Base-by-base conservation (phyloP, 2,113 vertebrate genomes). In the Hymenochirus boettgeri region DNA sequence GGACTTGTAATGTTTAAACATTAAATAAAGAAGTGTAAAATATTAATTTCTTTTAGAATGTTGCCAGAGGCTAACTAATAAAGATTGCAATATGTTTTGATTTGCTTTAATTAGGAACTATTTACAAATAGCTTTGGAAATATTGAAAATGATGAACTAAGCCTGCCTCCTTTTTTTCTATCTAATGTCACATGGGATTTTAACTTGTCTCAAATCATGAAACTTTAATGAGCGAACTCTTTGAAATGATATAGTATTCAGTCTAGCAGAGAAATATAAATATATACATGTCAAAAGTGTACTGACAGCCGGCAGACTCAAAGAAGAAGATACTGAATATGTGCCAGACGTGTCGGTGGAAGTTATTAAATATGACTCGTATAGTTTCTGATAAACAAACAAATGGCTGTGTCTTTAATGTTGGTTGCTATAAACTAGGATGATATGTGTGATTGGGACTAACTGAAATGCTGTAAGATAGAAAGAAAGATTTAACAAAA, bases 281-380 rank as follows among this genome's bases (percentile, higher is more conserved):
- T 57, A 67, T 67, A 67, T 52, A 67, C 64, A 67, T 67, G 64
- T 67, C 64, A 67, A 67, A 67, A 67, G 64, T 67, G 55, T 67
- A 67, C 58, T 67, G 64, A 67, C 64, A 67, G 64, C 64, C 64
- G 24, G 64, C 55, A 67, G 64, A 55, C 64, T 58, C 64, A 67
- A 67, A 67, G 55, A 46, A 67, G 45, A 55, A 58, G 64, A 67
- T 37, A 51, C 56, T 51, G 64, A 67, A 65, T 65, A 46, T 65
- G 51, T 47, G 42, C 26, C 42, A 48, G 62, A 33, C 54, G 51
- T 67, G 58, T 67, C 29, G 27, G 55, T 29, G 64, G 55, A 67
- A 67, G 54, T 67, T 26, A 67, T 67, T 59, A 67, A 67, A 67
- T 58, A 51, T 58, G 55, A 58, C 64, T 37, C 21, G 42, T 7